These are phyloP conservation scores for Drosophila fuyamai DNA, from an alignment of 1,140 invertebrate species.

Conservation along the genomic window DNA sequence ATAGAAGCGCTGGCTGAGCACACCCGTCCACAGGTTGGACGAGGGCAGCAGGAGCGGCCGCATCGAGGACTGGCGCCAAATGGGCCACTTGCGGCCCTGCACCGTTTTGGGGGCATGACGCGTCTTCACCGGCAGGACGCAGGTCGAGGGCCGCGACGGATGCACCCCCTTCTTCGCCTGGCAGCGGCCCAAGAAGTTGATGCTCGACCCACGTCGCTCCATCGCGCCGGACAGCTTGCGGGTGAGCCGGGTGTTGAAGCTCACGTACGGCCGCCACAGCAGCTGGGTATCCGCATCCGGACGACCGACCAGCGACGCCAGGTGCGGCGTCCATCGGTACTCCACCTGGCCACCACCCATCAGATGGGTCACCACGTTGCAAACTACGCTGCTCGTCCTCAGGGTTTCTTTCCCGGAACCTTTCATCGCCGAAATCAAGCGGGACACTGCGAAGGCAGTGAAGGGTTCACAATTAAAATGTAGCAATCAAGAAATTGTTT, in stretches of 20 bases:
- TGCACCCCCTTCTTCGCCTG: neutral
- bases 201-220: neutral
- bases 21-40: conserved; percentile 16
- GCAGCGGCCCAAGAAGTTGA: neutral
- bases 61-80: neutral
- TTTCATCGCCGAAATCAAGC: neutral
- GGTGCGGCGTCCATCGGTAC: neutral
- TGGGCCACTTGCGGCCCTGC: neutral
- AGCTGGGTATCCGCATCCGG: too few relatives aligned
- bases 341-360: neutral
- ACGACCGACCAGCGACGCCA: neutral
- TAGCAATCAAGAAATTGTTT: neutral
- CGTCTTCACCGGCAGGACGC: neutral
- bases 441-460: neutral
- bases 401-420: neutral
- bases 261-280: conserved; percentile 3
- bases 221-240: conserved; percentile 9
- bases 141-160: too few relatives aligned
- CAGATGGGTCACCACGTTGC: neutral
- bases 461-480: too few relatives aligned
- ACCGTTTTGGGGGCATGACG: conserved; percentile 10
- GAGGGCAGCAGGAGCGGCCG: conserved; percentile 12
- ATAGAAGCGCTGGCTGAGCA: conserved; percentile 18
- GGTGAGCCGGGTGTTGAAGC: conserved; percentile 2
- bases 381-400: neutral